Base-by-base conservation (phyloP, 2,113 vertebrate genomes). In the Eurystomus gularis region DNA sequence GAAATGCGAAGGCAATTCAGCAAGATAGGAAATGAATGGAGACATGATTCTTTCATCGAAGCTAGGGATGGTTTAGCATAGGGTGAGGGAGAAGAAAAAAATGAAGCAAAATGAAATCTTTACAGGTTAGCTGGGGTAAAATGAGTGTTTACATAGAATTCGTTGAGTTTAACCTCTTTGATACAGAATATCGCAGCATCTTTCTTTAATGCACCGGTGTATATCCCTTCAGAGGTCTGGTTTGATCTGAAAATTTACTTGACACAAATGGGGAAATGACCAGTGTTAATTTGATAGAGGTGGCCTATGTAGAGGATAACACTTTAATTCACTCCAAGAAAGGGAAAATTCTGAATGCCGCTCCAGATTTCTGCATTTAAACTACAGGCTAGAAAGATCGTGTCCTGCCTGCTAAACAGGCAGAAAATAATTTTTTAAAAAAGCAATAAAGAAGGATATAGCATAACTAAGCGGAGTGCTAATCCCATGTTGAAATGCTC, bases 1-100 rank as follows among this genome's bases (percentile, higher is more conserved):
- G 98, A 98, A 98, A 98, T 96, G 97, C 90, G 94, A 98, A 98
- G 98, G 97, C 98, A 98, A 98, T 98, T 99, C 98, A 97, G 97
- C 97, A 97, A 98, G 98, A 98, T 98, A 97, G 98, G 97, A 98
- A 98, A 98, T 98, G 97, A 98, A 98, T 97, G 98, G 97, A 98
- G 98, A 98, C 97, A 97, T 97, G 98, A 98, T 98, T 98, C 98
- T 98, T 98, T 98, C 97, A 97, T 97, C 92, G 76, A 93, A 98
- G 96, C 96, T 96, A 83, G 91, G 96, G 92, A 96, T 90, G 90
- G 95, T 97, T 98, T 98, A 97, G 97, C 97, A 97, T 82, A 97
- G 97, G 97, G 97, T 96, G 97, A 97, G 76, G 97, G 94, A 97
- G 97, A 97, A 98, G 97, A 98, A 97, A 98, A 97, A 98, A 98